Conservation (phyloP, 2,888 invertebrate species). For the Epirrita christyi region DNA sequence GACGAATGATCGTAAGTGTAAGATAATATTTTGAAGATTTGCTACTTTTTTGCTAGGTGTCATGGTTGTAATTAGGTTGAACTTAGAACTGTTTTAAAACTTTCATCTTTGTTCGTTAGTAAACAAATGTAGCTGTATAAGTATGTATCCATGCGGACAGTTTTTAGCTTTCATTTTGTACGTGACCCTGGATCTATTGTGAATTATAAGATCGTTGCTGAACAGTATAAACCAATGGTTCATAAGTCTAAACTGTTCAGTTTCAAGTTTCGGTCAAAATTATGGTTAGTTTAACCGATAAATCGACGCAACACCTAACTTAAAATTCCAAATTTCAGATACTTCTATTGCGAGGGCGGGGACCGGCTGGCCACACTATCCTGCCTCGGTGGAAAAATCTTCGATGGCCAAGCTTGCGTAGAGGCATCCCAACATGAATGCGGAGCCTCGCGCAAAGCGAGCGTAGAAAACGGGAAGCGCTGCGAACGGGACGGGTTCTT, state of each 20-base stretch:
- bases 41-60: too few relatives aligned
- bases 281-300: neutral
- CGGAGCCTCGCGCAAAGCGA: conserved; percentile 52
- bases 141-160: too few relatives aligned
- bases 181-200: too few relatives aligned
- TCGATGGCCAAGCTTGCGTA: conserved; percentile 85
- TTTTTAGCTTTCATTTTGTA: too few relatives aligned
- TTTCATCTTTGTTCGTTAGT: too few relatives aligned
- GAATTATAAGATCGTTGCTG: too few relatives aligned
- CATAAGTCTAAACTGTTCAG: neutral
- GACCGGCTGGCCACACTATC: conserved; percentile 82
- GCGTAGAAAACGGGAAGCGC: conserved; percentile 48
- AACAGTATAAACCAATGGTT: too few relatives aligned
- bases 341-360: conserved; percentile 85
- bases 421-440: conserved; percentile 70
- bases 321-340: conserved; percentile 58
- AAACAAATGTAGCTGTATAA: too few relatives aligned
- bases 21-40: too few relatives aligned
- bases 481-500: conserved; percentile 84
- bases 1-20: too few relatives aligned
- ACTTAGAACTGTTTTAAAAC: too few relatives aligned
- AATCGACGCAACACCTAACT: neutral
- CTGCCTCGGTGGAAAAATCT: conserved; percentile 83
- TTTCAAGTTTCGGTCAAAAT: neutral
- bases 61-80: too few relatives aligned